Percentiles rank a stretch among this genome's conserved stretches.
phyloP scores from a whole-genome alignment of 2,888 invertebrate species.

The Drosophila limbata region DNA sequence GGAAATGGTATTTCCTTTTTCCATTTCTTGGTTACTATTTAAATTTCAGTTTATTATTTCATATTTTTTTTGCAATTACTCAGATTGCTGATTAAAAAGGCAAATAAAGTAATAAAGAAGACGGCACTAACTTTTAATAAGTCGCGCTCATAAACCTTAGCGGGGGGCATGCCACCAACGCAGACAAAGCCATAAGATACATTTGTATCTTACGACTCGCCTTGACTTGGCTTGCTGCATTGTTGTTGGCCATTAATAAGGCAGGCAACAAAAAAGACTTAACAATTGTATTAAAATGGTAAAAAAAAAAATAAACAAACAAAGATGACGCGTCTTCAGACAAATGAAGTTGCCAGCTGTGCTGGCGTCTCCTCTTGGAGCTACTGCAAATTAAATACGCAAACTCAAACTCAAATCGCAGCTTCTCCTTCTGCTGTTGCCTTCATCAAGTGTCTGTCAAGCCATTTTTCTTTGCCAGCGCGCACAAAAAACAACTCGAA shows the following conservation, averaged over 20 bases:
- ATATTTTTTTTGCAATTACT: constrained; percentile 59
- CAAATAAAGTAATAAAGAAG: constrained; percentile 62
- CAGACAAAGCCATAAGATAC: constrained; percentile 67
- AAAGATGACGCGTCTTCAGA: constrained; percentile 40
- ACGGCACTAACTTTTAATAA: constrained; percentile 73
- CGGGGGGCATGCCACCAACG: constrained; percentile 34
- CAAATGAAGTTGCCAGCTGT: constrained; percentile 62
- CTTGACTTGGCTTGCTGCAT: constrained; percentile 31
- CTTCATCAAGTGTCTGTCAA: constrained; percentile 56
- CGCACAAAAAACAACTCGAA: constrained; percentile 23
- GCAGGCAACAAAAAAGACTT: constrained; percentile 43
- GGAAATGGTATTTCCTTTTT: constrained; percentile 6
- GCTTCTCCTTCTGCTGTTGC: constrained; percentile 13
- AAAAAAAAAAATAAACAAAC: constrained; percentile 41
- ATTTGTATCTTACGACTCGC: constrained; percentile 62
- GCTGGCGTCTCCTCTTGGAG: constrained; percentile 29
- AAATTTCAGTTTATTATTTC: constrained; percentile 10
- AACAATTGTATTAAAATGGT: constrained; percentile 78
- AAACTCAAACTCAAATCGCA: constrained; percentile 26
- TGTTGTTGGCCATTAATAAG: constrained; percentile 77
- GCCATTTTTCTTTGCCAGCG: constrained; percentile 39
- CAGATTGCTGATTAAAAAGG: constrained; percentile 69
- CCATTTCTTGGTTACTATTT: not conserved
- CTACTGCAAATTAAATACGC: constrained; percentile 70
- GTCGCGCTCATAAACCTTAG: constrained; percentile 65